phyloP scores from a whole-genome alignment of 2,888 invertebrate genomes.

The Silvanus unidentatus region DNA sequence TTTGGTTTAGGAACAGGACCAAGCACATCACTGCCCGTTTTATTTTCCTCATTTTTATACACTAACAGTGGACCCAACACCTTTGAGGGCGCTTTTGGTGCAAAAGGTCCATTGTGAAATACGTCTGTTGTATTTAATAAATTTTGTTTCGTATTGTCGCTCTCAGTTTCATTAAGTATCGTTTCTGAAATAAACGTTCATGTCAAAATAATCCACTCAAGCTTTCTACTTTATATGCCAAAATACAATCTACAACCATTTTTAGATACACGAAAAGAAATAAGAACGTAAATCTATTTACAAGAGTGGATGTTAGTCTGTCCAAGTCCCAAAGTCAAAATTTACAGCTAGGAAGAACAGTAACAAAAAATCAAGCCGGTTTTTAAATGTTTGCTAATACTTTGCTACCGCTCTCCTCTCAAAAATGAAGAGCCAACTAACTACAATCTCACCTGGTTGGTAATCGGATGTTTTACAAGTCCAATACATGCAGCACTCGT shows the following conservation, averaged over 20 bases:
- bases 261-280: constrained; percentile 6
- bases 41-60: constrained; percentile 34
- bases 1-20: constrained; percentile 14
- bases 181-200: constrained; percentile 32
- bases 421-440: too few species aligned
- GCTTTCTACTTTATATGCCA: neutral
- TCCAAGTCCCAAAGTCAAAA: constrained; percentile 14
- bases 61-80: constrained; percentile 39
- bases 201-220: constrained; percentile 19
- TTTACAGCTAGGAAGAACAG: too few species aligned
- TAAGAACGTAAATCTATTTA: constrained; percentile 15
- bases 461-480: too few species aligned
- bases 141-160: constrained; percentile 17
- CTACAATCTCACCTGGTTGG: constrained; percentile 16
- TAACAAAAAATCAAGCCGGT: too few species aligned
- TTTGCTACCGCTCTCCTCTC: too few species aligned
- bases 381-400: too few species aligned
- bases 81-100: constrained; percentile 36
- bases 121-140: constrained; percentile 22
- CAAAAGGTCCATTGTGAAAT: constrained; percentile 17
- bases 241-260: constrained; percentile 7
- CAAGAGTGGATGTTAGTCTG: constrained; percentile 22
- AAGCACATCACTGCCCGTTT: constrained; percentile 17
- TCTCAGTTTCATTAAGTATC: constrained; percentile 24
- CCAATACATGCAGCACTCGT: constrained; percentile 85